Evolutionary conservation across 2,888 invertebrate species (phyloP), one percentile per base, ranked within the genome.

Genomic region (Drosophila buzzatii): DNA sequence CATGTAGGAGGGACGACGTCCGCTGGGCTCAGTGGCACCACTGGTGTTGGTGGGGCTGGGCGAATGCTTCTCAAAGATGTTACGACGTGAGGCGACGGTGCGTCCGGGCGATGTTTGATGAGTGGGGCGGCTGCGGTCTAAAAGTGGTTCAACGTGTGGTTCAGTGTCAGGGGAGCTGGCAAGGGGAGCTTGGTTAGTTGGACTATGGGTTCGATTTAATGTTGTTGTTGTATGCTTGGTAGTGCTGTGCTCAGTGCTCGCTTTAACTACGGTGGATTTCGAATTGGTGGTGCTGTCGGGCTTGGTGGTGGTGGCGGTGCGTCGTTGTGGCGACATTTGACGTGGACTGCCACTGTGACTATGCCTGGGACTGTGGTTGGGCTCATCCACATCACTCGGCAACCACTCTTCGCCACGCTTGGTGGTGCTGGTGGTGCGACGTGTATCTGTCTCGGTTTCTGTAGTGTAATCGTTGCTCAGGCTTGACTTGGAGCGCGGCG

Each of bases 1-100:
- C 93, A 93, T 93, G 65, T 93, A 93, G 7, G 93, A 93, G 10
- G 93, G 93, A 55, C 91, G 89, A 18, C 91, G 82, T 1, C 85
- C 90, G 20, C 35, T 77, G 3, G 49, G 52, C 3, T 73, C 63
- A 1, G 62, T 14, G 14, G 61, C 56, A 0, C 55, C 63, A 0
- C 49, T 31, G n/a, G 61, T 37, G 61, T 6, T 16, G 18, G 10
- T 45, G 45, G 3, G 66, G 31, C 70, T 77, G 8, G 78, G 64
- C 10, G 86, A 84, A 37, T 70, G 67, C 60, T 82, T 84, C 72
- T 93, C 93, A 62, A 93, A 93, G n/a, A 93, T 79, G 63, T 91
- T 91, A 33, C 92, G 82, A 51, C 91, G 91, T 1, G 90, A 91
- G 8, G 91, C 90, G n/a, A 92, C 91, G 5, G 90, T 89, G 41